Percentiles rank a stretch among this genome's conserved stretches.
Conservation (phyloP, 2,888 invertebrate genomes). For the Gymnosoma rotundatum region DNA sequence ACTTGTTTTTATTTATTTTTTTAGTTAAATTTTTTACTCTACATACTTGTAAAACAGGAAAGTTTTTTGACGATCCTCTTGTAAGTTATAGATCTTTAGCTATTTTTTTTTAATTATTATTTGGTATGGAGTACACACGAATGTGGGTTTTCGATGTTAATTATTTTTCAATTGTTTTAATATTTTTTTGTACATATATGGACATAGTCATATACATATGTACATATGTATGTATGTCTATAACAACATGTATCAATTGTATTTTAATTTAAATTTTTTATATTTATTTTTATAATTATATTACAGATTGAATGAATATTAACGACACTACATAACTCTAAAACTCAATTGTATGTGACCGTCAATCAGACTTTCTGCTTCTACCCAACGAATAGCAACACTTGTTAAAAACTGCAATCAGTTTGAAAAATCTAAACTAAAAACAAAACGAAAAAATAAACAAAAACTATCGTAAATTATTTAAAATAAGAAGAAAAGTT, state of each 20-base stretch:
- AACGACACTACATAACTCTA: conserved; percentile 51
- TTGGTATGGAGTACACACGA: background rate
- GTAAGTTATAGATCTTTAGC: conserved; percentile 9
- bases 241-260: conserved; percentile 17
- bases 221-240: background rate
- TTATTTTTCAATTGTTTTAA: conserved; percentile 11
- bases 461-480: conserved; percentile 10
- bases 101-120: background rate
- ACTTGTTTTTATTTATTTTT: too few species aligned
- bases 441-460: background rate
- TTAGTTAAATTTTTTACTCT: background rate
- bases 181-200: conserved; percentile 40
- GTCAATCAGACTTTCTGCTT: background rate
- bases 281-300: conserved; percentile 29
- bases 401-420: conserved; percentile 17
- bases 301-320: conserved; percentile 59
- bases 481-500: conserved; percentile 54
- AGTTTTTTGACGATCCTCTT: conserved; percentile 41
- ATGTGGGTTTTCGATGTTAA: conserved; percentile 38
- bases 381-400: conserved; percentile 6
- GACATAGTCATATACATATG: conserved; percentile 18
- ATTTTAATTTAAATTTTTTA: conserved; percentile 8
- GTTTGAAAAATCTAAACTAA: background rate
- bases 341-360: conserved; percentile 36
- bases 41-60: conserved; percentile 25